These are phyloP conservation scores for Rissa tridactyla DNA, from an alignment of 2,113 vertebrate species.

Conservation along the genomic window DNA sequence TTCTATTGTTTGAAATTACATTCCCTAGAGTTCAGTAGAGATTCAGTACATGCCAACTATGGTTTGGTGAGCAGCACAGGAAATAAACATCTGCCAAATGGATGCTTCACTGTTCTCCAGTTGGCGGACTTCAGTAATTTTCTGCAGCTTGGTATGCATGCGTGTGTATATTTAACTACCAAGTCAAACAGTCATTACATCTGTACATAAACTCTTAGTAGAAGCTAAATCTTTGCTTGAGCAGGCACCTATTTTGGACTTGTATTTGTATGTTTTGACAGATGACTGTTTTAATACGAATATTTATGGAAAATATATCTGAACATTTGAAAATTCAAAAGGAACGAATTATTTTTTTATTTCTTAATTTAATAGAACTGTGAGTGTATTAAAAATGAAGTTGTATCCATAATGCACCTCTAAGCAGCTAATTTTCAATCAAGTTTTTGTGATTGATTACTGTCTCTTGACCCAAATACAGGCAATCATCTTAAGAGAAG, in stretches of 20 bases:
- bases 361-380: background rate
- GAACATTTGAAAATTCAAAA: background rate
- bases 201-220: background rate
- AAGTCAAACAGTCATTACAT: background rate
- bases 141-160: background rate
- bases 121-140: background rate
- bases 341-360: background rate
- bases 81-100: slow-evolving; percentile 29
- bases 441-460: background rate
- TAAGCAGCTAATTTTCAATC: background rate
- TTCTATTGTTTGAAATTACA: background rate
- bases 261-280: background rate
- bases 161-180: background rate
- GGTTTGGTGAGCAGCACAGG: background rate
- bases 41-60: background rate
- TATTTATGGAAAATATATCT: slow-evolving; percentile 20
- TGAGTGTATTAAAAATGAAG: background rate
- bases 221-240: background rate
- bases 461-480: background rate
- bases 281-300: background rate
- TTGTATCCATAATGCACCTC: background rate
- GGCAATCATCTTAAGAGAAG: background rate
- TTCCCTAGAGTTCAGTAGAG: background rate
- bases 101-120: background rate
- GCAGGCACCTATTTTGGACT: background rate